phyloP scores from a whole-genome alignment of 2,113 vertebrate genomes.

The Beaufortia kweichowensis region DNA sequence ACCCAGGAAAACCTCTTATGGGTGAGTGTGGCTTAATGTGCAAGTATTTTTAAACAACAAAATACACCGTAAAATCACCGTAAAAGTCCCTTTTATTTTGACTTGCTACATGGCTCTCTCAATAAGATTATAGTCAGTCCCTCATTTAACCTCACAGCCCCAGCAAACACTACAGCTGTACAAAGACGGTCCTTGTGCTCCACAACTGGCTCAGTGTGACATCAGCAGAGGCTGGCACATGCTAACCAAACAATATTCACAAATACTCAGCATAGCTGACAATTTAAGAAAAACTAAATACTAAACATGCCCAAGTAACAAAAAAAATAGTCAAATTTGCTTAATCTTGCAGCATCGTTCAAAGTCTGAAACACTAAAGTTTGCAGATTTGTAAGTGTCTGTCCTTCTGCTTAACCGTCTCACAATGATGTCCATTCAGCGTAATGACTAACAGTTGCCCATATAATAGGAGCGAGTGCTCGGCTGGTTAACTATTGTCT shows the following conservation, averaged over 20 bases:
- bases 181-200: slow-evolving; percentile 63
- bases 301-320: background rate
- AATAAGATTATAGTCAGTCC: slow-evolving; percentile 47
- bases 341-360: background rate
- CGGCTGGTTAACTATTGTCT: slow-evolving; percentile 66
- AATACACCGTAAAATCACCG: no score
- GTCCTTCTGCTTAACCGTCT: slow-evolving; percentile 26
- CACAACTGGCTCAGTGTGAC: slow-evolving; percentile 55
- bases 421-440: slow-evolving; percentile 69
- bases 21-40: no score
- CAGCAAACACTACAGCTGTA: slow-evolving; percentile 52
- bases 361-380: slow-evolving; percentile 5
- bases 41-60: no score
- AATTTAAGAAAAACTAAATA: slow-evolving; percentile 31
- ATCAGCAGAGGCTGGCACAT: slow-evolving; percentile 64
- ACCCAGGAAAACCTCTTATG: no score
- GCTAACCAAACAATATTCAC: slow-evolving; percentile 45
- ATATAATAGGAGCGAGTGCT: slow-evolving; percentile 66
- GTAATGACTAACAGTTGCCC: slow-evolving; percentile 51
- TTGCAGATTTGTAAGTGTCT: slow-evolving; percentile 32
- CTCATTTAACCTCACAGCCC: slow-evolving; percentile 36
- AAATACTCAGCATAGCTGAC: slow-evolving; percentile 14
- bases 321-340: background rate
- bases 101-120: slow-evolving; percentile 20
- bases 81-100: background rate